phyloP scores from a whole-genome alignment of 2,888 invertebrate species.

The Caenorhabditis drosophilae region DNA sequence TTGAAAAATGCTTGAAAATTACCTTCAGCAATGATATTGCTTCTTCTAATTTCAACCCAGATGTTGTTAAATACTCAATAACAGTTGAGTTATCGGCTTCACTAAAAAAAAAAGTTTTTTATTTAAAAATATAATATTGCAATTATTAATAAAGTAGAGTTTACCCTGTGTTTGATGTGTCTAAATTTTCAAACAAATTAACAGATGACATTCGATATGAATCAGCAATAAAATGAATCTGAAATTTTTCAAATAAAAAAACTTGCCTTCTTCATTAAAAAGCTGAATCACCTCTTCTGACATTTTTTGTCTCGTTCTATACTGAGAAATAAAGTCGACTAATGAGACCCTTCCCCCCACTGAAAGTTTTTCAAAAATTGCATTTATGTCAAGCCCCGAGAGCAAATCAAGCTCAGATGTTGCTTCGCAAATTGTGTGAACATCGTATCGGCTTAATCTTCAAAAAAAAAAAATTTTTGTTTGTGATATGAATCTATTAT shows the following conservation, averaged over 20 bases:
- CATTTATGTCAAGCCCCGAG: conserved; percentile 46
- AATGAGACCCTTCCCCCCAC: conserved; percentile 41
- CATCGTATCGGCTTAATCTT: conserved; percentile 54
- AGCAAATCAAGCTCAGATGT: conserved; percentile 50
- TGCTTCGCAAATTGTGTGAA: conserved; percentile 50
- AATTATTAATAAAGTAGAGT: conserved; percentile 12
- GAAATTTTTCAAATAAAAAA: too few species aligned
- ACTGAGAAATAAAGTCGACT: conserved; percentile 44
- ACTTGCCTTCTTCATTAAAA: too few species aligned
- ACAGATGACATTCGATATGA: conserved; percentile 47
- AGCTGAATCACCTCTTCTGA: conserved; percentile 54
- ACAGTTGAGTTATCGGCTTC: conserved; percentile 51
- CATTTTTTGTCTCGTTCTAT: conserved; percentile 45
- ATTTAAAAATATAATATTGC: too few species aligned
- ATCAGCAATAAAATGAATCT: conserved; percentile 57
- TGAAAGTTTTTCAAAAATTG: conserved; percentile 44
- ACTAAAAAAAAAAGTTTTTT: conserved; percentile 44
- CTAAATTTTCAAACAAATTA: conserved; percentile 52
- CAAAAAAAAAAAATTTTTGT: conserved; percentile 22
- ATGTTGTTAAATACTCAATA: conserved; percentile 52
- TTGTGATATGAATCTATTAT: conserved; percentile 10
- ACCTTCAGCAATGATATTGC: conserved; percentile 48
- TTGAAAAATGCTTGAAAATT: too few species aligned
- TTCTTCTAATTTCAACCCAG: conserved; percentile 53
- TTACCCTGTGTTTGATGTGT: conserved; percentile 48